phyloP scores from a whole-genome alignment of 2,888 invertebrate genomes.

The Endotricha flammealis region DNA sequence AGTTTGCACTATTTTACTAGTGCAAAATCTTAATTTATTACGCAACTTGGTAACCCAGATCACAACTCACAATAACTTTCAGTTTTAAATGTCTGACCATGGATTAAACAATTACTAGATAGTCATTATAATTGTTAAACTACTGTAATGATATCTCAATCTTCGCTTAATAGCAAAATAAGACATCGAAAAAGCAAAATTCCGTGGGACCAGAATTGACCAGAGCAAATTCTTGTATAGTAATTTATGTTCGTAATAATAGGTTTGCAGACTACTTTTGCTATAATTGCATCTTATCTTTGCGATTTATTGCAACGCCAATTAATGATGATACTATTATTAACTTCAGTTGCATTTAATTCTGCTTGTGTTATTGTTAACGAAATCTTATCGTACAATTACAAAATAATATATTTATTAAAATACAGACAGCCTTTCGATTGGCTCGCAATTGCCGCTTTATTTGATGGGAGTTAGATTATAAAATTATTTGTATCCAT shows the following conservation, averaged over 20 bases:
- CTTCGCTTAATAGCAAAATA: conserved; percentile 7
- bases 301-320: conserved; percentile 1
- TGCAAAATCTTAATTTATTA: too few species aligned
- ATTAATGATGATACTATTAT: conserved; percentile 2
- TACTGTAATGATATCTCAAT: background rate
- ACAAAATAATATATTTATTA: too few species aligned
- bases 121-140: background rate
- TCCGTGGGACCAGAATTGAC: background rate
- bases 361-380: background rate
- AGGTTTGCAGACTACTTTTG: background rate
- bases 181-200: conserved; percentile 5
- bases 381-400: conserved; percentile 7
- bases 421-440: too few species aligned
- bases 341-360: background rate
- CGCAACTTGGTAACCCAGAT: too few species aligned
- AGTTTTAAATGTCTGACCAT: too few species aligned
- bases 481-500: conserved; percentile 3
- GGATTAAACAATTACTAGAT: too few species aligned
- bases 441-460: too few species aligned
- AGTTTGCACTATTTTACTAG: too few species aligned
- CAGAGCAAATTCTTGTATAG: background rate
- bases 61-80: too few species aligned
- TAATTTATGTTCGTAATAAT: background rate
- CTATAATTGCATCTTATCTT: background rate
- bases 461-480: background rate